Evolutionary conservation across 2,797 vertebrate genomes (phyloP), one percentile per base, ranked within the genome.

Genomic region (Tauraco hartlaubi): DNA sequence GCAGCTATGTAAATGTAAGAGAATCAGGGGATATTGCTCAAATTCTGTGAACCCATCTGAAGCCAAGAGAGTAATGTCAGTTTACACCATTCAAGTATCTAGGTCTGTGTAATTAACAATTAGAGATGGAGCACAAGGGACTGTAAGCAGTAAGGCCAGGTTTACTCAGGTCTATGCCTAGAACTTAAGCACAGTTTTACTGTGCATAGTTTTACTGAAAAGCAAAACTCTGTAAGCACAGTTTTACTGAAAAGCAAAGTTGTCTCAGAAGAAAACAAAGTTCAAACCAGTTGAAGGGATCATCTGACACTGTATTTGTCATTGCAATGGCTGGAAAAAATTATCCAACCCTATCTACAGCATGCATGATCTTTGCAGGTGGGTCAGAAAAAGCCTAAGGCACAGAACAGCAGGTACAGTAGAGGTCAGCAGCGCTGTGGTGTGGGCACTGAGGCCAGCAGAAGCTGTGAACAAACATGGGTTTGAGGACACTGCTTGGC

Each of bases 361-460:
- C 54, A 33, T 5, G 33, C 20, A 25, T 3, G 2, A 6, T 44
- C 81, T 85, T 85, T 86, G 66, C 61, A 87, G 64, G 61, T 88
- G 77, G 94, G 90, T 95, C 85, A 89, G 26, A 82, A 75, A 33
- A 49, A 73, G 90, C 93, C 80, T 71, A 79, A 85, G 92, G 94
- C 77, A 77, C 17, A 55, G 52, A 94, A n/a, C 48, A 68, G 86
- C 71, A 90, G 54, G 41, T 23, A 59, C 33, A 43, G 31, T 1
- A 49, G 71, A 69, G 71, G 77, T 85, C 90, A 90, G 63, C 12
- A 81, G n/a, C 48, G 5, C 51, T 21, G 6, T 13, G 31, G 12
- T 21, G 11, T 12, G 9, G 56, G 49, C 59, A 79, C 49, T 13
- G 52, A 48, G 41, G 79, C 76, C 90, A 82, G 88, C 28, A 84